Evolutionary conservation across 2,888 invertebrate genomes (phyloP), one percentile per base, ranked within the genome.

Genomic region (Ectropis crepuscularia): DNA sequence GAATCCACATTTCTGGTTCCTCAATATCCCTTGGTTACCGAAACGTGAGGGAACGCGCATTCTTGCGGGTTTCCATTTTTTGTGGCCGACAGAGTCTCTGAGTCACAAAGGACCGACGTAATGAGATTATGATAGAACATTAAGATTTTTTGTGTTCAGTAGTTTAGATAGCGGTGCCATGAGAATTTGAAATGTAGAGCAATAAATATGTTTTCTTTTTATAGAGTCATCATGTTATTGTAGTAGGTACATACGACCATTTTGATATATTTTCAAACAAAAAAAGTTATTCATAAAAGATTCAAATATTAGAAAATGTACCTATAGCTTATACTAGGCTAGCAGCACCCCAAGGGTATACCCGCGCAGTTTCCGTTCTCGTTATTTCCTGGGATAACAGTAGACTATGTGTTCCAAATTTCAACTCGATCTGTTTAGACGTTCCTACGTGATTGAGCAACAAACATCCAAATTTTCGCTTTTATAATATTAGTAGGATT

Each of bases 1-100:
- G n/a, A 9, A 2, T 9, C 16, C 16, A 39, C 16, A 10, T 6
- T 55, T 55, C 55, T 41, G 47, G 38, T 47, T 38, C 55, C 28
- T 46, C 55, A 11, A 58, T 51, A 66, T 69, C 65, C 61, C 63
- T 61, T 61, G 53, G 65, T 51, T 57, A 51, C 42, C 61, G 64
- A 63, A 78, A 86, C 89, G 90, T 90, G 90, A 87, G 68, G 81
- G 88, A 83, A 87, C 81, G 87, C 84, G 74, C 87, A 87, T 89
- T 88, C 79, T 61, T 64, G 70, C 70, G 74, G 45, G 46, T 55
- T 54, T 51, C 51, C 51, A 70, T 72, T 77, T 77, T 72, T 61
- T 61, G 63, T 62, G 46, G 51, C 61, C 16, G 41, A 37, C 39
- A 41, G n/a, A n/a, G 60, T 39, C 36, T 16, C 16, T 88, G 86